Base-by-base conservation (phyloP, 2,888 invertebrate genomes). In the Drosophila pseudotakahashii region DNA sequence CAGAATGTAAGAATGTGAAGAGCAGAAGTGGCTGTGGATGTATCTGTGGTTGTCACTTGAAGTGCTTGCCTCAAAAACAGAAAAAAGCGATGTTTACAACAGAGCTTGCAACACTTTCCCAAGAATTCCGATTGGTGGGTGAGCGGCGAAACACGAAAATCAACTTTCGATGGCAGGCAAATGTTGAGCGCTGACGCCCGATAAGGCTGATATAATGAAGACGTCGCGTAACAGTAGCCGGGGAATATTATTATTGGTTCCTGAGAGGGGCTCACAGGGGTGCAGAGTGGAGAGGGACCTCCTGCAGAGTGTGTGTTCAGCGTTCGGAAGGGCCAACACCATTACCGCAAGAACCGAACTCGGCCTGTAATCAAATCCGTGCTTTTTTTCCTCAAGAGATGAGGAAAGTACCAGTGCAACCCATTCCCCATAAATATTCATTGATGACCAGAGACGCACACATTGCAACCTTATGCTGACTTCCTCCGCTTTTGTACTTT, bases 61-160 rank as follows among this genome's bases (percentile, higher is more conserved):
- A 84, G 84, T 86, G 87, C 86, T 83, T 79, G 79, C 68, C 45
- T 19, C 68, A 7, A 7, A 30, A 30, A 7, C 30, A 30, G 5
- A 41, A 48, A 69, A 45, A 69, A 9, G 13, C 16, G 61, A 58
- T 61, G 59, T 10, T 64, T 57, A 45, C 61, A 58, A 44, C 62
- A 52, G 63, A 26, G 71, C 55, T 81, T 86, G 85, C 84, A 84
- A 81, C 87, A 84, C 87, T 87, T 80, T 82, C 84, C 60, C 75
- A 75, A 84, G 82, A 87, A 84, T 76, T 76, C 73, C 73, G 16
- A 32, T 47, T 47, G 47, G 30, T 30, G 47, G 47, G 14, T 6
- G 47, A 30, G 32, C 26, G 19, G 69, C 71, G 63, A 59, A 75
- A 79, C 76, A 86, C 73, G 73, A 79, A 79, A 78, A 84, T 78